Evolutionary conservation across 53 echinoderm and acorn worm species (phyloP).

Genomic region (Apostichopus leukothele): DNA sequence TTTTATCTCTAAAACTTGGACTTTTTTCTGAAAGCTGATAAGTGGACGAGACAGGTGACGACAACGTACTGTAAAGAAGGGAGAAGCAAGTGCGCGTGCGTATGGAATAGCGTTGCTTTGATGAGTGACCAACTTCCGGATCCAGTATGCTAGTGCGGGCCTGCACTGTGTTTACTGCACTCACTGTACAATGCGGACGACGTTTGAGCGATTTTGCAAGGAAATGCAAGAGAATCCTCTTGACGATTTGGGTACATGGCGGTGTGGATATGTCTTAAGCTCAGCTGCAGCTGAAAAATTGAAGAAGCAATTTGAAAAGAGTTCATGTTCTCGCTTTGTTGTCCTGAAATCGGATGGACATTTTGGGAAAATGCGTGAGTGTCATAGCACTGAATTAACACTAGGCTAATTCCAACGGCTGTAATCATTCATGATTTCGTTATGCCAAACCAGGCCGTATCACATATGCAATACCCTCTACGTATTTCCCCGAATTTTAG

Average conservation of each 20-base stretch:
- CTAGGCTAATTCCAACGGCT: conserved; percentile 2
- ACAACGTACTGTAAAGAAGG: too few relatives aligned
- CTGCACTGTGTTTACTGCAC: too few relatives aligned
- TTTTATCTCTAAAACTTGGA: too few relatives aligned
- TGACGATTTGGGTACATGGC: background rate
- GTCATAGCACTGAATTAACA: background rate
- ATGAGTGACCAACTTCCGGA: too few relatives aligned
- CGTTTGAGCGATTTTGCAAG: too few relatives aligned
- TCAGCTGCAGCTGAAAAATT: background rate
- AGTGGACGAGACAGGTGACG: too few relatives aligned
- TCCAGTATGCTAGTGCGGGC: too few relatives aligned
- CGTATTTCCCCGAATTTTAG: background rate
- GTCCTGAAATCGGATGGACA: conserved; percentile 24
- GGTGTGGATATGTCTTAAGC: background rate
- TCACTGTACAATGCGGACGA: too few relatives aligned
- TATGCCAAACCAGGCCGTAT: background rate
- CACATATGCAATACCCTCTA: background rate
- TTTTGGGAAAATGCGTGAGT: conserved; percentile 17
- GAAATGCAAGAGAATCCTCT: background rate
- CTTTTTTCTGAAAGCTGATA: too few relatives aligned
- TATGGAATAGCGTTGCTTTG: too few relatives aligned
- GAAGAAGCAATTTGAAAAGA: conserved; percentile 11
- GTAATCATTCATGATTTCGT: background rate
- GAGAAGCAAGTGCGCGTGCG: too few relatives aligned
- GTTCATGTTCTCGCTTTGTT: conserved; percentile 26